phyloP scores from a whole-genome alignment of 1,140 invertebrate species.

The Mesaphorura yosii region DNA sequence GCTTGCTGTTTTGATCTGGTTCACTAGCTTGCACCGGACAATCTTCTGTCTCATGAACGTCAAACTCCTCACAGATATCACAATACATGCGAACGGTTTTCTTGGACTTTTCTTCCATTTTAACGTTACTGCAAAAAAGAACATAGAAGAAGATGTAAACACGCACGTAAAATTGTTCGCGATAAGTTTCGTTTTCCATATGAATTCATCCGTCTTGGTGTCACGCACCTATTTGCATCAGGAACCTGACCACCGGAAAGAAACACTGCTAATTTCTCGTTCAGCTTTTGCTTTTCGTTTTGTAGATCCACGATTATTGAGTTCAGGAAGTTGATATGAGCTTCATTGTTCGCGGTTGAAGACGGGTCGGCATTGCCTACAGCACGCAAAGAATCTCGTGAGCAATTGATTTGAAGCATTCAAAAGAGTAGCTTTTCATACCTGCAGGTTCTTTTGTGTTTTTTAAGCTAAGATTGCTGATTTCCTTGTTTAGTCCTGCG shows the following conservation, averaged over 20 bases:
- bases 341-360: conserved; percentile 50
- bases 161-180: no score
- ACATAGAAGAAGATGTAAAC: no score
- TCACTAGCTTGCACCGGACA: conserved; percentile 74
- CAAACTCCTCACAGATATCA: conserved; percentile 95
- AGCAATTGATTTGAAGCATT: no score
- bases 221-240: conserved; percentile 47
- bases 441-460: no score
- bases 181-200: not conserved
- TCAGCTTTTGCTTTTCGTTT: conserved; percentile 72
- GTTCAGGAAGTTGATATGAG: conserved; percentile 83
- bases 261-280: conserved; percentile 62
- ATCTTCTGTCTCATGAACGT: conserved; percentile 92
- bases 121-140: not conserved
- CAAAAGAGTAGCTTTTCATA: no score
- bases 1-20: conserved; percentile 38
- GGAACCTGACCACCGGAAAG: conserved; percentile 54
- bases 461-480: no score
- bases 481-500: no score
- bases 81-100: conserved; percentile 72
- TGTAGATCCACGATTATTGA: conserved; percentile 94
- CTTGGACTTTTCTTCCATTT: not conserved
- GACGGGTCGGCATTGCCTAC: not conserved
- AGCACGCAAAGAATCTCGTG: no score
- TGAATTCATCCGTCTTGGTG: no score